phyloP scores from a whole-genome alignment of 92 coral and sea anemone genomes.

The Galaxea fascicularis region DNA sequence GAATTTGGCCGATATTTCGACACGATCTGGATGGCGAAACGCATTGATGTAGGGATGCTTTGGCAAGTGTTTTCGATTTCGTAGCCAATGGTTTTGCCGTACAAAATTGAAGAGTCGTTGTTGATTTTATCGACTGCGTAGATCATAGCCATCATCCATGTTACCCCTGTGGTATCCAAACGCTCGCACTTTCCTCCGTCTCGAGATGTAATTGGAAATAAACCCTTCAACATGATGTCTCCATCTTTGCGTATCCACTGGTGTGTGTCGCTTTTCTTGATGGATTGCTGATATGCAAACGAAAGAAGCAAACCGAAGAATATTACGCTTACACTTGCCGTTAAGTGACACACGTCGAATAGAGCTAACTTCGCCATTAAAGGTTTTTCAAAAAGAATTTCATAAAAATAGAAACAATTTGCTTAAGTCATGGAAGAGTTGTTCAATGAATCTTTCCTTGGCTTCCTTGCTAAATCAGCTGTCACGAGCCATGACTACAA shows the following conservation, averaged over 20 bases:
- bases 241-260: constrained; percentile 66
- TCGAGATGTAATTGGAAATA: constrained; percentile 80
- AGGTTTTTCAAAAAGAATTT: constrained; percentile 4
- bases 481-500: not conserved
- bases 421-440: not conserved
- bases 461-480: constrained; percentile 23
- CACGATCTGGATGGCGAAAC: constrained; percentile 84
- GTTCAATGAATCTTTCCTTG: not conserved
- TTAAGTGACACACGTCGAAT: not conserved
- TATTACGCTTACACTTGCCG: not conserved
- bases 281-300: constrained; percentile 28
- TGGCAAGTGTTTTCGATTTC: constrained; percentile 85
- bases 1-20: constrained; percentile 91
- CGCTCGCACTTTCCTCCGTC: constrained; percentile 71
- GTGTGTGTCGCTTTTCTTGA: constrained; percentile 2
- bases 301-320: constrained; percentile 13
- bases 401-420: not conserved
- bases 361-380: constrained; percentile 13
- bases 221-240: constrained; percentile 74
- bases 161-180: constrained; percentile 57
- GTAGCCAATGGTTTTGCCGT: constrained; percentile 78
- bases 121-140: constrained; percentile 84
- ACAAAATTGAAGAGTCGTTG: constrained; percentile 62
- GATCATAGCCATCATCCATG: constrained; percentile 82
- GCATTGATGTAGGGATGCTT: constrained; percentile 86